A percentile compares a stretch with the other conserved stretches of the same genome.
Evolutionary conservation across 1,140 invertebrate species (phyloP).

Genomic region (Homarus americanus): DNA sequence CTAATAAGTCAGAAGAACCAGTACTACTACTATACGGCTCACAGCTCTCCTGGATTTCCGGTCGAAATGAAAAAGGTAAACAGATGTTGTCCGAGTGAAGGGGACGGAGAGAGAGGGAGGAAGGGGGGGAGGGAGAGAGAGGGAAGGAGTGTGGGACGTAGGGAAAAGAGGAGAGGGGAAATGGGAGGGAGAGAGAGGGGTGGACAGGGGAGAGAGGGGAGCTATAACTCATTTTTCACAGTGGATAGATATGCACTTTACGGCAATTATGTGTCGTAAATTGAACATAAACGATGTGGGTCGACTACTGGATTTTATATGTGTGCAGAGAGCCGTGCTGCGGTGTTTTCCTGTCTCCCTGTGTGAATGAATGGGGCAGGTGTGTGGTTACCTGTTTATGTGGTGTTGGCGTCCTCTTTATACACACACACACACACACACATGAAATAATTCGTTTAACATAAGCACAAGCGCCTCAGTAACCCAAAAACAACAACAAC

Average conservation of each 20-base stretch:
- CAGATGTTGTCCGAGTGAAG: background rate
- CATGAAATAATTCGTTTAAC: too few relatives aligned
- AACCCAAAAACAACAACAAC: too few relatives aligned
- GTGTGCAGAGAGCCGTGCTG: conserved; percentile 4
- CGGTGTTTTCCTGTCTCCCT: background rate
- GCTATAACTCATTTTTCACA: conserved; percentile 2
- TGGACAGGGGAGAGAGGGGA: too few relatives aligned
- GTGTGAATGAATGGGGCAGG: background rate
- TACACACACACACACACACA: too few relatives aligned
- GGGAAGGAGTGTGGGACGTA: background rate
- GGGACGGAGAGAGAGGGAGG: background rate
- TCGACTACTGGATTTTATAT: background rate
- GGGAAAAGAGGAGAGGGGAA: background rate
- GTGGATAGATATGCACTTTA: background rate
- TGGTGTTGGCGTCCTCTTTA: too few relatives aligned
- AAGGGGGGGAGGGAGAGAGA: background rate
- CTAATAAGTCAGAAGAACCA: background rate
- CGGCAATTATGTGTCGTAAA: background rate
- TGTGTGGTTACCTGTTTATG: background rate
- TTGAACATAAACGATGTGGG: conserved; percentile 3
- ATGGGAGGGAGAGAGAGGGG: background rate
- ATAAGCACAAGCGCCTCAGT: too few relatives aligned
- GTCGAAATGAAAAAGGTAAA: background rate
- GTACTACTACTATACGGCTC: background rate
- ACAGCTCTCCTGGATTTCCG: background rate